Evolutionary conservation across 2,113 vertebrate genomes (phyloP).

Genomic region (Gobiocypris rarus): DNA sequence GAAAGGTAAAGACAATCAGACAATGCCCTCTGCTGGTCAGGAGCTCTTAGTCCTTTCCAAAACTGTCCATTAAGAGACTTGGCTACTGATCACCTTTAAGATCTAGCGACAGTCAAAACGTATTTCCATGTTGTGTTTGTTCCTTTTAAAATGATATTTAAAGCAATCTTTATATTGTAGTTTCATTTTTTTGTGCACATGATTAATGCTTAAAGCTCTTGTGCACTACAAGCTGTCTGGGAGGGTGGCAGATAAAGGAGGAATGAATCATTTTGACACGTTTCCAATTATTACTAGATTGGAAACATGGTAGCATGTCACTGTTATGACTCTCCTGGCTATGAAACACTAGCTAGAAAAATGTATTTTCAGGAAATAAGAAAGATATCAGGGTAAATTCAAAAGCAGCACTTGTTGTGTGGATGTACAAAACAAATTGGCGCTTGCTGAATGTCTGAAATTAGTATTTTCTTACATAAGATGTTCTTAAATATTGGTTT

Average conservation of each 20-base stretch:
- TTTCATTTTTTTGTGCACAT: not conserved
- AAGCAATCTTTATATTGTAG: not conserved
- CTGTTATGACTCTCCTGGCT: conserved; percentile 11
- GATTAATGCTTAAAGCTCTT: not conserved
- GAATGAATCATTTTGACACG: not conserved
- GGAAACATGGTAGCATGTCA: conserved; percentile 22
- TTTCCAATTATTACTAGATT: conserved; percentile 15
- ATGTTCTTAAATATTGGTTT: conserved; percentile 7
- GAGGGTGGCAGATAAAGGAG: not conserved
- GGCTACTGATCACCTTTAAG: not conserved
- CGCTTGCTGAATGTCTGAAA: not conserved
- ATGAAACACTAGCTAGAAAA: conserved; percentile 7
- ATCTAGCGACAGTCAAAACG: not conserved
- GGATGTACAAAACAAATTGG: conserved; percentile 18
- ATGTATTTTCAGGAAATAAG: conserved; percentile 19
- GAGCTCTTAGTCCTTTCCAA: conserved; percentile 35
- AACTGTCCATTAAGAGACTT: not conserved
- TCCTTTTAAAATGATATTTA: not conserved
- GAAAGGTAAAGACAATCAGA: conserved; percentile 48
- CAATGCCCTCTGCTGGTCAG: conserved; percentile 49
- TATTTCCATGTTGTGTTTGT: conserved; percentile 21
- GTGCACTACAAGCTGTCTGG: not conserved
- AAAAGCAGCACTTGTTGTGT: conserved; percentile 24
- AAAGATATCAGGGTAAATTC: conserved; percentile 46
- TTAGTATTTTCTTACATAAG: not conserved